phyloP scores from a whole-genome alignment of 2,797 vertebrate genomes.

The Pseudopleuronectes americanus region DNA sequence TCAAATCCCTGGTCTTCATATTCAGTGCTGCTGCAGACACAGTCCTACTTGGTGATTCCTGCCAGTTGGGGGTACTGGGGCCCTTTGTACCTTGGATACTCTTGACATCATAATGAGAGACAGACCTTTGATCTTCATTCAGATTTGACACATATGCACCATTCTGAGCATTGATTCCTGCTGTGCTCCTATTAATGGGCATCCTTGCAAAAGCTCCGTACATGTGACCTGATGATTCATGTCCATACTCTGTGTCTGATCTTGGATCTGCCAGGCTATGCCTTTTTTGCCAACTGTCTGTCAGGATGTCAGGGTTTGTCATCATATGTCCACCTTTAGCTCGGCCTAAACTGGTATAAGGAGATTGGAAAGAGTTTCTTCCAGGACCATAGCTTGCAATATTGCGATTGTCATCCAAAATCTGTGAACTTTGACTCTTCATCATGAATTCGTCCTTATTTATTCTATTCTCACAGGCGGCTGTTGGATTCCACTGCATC shows the following conservation, averaged over 20 bases:
- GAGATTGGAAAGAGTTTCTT: conserved; percentile 78
- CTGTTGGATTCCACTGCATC: conserved; percentile 72
- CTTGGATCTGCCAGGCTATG: conserved; percentile 84
- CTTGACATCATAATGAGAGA: conserved; percentile 82
- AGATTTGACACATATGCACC: conserved; percentile 63
- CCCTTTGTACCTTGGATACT: conserved; percentile 60
- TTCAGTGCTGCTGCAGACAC: conserved; percentile 86
- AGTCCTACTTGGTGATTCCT: conserved; percentile 79
- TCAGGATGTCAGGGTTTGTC: conserved; percentile 74
- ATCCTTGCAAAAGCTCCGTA: conserved; percentile 63
- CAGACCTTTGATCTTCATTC: conserved; percentile 81
- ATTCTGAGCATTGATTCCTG: conserved; percentile 52
- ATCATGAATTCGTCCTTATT: conserved; percentile 79
- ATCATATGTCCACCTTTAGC: conserved; percentile 67
- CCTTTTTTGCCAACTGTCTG: conserved; percentile 79
- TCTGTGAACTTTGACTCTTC: conserved; percentile 87
- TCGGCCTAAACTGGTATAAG: conserved; percentile 87
- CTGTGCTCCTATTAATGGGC: conserved; percentile 52
- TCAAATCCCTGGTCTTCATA: conserved; percentile 74
- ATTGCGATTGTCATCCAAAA: conserved; percentile 83
- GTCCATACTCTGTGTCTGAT: conserved; percentile 62
- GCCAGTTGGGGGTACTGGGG: conserved; percentile 55
- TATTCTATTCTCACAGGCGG: conserved; percentile 51
- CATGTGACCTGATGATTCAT: conserved; percentile 63
- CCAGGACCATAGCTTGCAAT: conserved; percentile 70